phyloP scores from a whole-genome alignment of 2,797 vertebrate species.

The Parotocinclus haroldoi region DNA sequence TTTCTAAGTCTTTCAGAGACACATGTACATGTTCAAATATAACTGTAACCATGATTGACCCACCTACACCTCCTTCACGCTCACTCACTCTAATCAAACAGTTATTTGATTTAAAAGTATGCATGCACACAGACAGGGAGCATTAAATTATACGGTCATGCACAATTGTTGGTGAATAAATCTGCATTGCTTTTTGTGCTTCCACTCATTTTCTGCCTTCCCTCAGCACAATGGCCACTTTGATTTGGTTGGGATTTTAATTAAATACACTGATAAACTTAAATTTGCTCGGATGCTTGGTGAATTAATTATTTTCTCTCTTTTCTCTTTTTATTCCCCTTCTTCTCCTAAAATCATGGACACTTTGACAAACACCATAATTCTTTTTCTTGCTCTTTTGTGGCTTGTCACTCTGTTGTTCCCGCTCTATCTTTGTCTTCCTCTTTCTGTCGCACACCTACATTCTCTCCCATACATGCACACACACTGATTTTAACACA shows the following conservation, averaged over 20 bases:
- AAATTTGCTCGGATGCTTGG: slow-evolving; percentile 74
- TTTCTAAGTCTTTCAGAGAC: slow-evolving; percentile 9
- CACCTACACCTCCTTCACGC: not conserved
- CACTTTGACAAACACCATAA: not conserved
- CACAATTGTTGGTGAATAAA: not conserved
- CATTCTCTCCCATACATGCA: slow-evolving; percentile 2
- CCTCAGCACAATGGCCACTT: not conserved
- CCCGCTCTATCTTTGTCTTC: not conserved
- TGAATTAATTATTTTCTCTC: slow-evolving; percentile 85
- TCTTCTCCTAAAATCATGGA: slow-evolving; percentile 54
- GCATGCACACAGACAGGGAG: not conserved
- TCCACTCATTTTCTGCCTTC: not conserved
- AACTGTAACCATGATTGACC: slow-evolving; percentile 5
- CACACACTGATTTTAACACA: slow-evolving; percentile 47
- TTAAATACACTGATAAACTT: not conserved
- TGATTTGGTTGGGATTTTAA: not conserved
- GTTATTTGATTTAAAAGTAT: slow-evolving; percentile 29
- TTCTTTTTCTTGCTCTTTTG: not conserved
- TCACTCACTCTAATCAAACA: not conserved
- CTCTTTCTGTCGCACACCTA: not conserved
- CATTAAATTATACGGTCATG: not conserved
- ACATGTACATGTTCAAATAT: not conserved
- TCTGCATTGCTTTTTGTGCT: too few species aligned
- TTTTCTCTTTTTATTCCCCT: slow-evolving; percentile 58
- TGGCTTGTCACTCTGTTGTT: slow-evolving; percentile 2